Evolutionary conservation across 2,888 invertebrate genomes (phyloP).

Genomic region (Perithous albicinctus): DNA sequence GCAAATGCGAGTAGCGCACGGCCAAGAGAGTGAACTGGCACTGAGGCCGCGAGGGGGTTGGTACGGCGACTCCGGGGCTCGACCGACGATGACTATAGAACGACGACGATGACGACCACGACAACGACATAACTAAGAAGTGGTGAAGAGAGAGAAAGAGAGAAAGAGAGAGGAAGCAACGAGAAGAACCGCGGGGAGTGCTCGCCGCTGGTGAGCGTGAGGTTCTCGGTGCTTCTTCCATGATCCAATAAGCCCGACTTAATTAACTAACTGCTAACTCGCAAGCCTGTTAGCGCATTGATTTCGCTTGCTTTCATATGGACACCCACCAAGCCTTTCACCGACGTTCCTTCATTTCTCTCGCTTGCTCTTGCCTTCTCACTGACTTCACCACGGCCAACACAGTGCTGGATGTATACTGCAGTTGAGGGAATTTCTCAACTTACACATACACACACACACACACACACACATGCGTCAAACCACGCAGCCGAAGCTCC

Average conservation of each 20-base stretch:
- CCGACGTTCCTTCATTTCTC: slow-evolving; percentile 8
- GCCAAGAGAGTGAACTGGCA: slow-evolving; percentile 62
- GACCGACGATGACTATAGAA: slow-evolving; percentile 22
- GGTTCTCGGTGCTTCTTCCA: slow-evolving; percentile 77
- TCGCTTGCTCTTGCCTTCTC: background rate
- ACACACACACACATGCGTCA: background rate
- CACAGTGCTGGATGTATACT: background rate
- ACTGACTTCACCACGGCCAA: background rate
- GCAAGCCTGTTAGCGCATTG: slow-evolving; percentile 84
- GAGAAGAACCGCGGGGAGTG: slow-evolving; percentile 52
- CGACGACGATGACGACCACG: slow-evolving; percentile 68
- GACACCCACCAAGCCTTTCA: slow-evolving; percentile 34
- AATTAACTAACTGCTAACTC: slow-evolving; percentile 84
- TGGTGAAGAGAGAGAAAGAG: no score
- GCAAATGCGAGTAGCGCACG: slow-evolving; percentile 73
- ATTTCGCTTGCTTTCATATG: slow-evolving; percentile 74
- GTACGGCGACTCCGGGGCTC: slow-evolving; percentile 55
- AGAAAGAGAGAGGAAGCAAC: slow-evolving; percentile 27
- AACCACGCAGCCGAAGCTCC: slow-evolving; percentile 26
- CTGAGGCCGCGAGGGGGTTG: slow-evolving; percentile 62
- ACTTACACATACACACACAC: no score
- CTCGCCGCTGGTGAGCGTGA: slow-evolving; percentile 59
- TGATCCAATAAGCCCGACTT: slow-evolving; percentile 84
- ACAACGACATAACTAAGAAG: slow-evolving; percentile 66
- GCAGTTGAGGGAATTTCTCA: background rate